A percentile compares a stretch with the other conserved stretches of the same genome.
Evolutionary conservation across 2,888 invertebrate species (phyloP).

Genomic region (Tipula lateralis): DNA sequence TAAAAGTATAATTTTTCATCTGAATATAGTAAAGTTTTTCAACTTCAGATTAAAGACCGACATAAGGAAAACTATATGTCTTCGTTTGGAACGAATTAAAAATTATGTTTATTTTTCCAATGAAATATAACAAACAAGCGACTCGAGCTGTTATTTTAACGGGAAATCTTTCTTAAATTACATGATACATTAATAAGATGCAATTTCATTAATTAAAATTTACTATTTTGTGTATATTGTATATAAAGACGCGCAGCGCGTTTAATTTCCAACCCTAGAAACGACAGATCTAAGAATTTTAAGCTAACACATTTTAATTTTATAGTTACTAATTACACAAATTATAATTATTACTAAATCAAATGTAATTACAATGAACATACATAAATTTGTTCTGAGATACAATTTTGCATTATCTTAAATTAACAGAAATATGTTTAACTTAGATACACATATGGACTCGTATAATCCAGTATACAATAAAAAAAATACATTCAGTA

Average conservation of each 20-base stretch:
- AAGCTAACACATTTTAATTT: background rate
- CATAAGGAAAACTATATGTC: background rate
- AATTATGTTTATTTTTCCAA: background rate
- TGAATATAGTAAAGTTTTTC: background rate
- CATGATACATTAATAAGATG: background rate
- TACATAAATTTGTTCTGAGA: background rate
- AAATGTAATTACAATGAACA: background rate
- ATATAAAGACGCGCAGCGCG: background rate
- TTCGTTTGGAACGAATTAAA: slow-evolving; percentile 4
- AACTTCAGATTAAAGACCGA: background rate
- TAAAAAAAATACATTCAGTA: background rate
- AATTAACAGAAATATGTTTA: background rate
- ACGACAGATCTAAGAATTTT: background rate
- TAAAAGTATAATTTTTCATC: slow-evolving; percentile 11
- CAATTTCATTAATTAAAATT: slow-evolving; percentile 5
- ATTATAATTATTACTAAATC: background rate
- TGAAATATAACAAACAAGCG: background rate
- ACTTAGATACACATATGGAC: background rate
- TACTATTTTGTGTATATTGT: background rate
- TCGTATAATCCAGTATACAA: background rate
- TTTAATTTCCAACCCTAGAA: background rate
- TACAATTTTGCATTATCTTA: background rate
- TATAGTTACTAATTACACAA: background rate
- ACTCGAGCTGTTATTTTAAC: background rate
- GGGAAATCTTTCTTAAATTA: slow-evolving; percentile 24